Evolutionary conservation across 2,888 invertebrate genomes (phyloP).

Genomic region (Eulithis prunata): DNA sequence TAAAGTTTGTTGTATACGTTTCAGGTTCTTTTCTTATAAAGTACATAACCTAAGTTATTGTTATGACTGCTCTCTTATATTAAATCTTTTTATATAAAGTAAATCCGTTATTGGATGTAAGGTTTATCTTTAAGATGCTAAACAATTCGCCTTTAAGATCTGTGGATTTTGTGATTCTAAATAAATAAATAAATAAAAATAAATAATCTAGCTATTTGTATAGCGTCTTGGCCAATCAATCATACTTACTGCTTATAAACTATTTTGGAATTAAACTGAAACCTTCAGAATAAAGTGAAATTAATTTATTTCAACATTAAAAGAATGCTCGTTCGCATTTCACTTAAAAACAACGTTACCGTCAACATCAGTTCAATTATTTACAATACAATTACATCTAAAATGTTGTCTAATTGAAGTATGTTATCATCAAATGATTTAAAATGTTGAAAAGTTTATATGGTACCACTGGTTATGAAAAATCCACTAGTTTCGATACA

Average conservation of each 20-base stretch:
- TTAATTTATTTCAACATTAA: conserved; percentile 78
- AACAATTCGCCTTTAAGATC: too few species aligned
- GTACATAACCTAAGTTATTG: too few species aligned
- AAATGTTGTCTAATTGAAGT: conserved; percentile 41
- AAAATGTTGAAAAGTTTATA: conserved; percentile 42
- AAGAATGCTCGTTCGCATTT: conserved; percentile 69
- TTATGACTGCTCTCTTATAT: too few species aligned
- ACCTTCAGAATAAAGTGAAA: conserved; percentile 49
- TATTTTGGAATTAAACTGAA: conserved; percentile 18
- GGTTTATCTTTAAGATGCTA: too few species aligned
- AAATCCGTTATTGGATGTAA: too few species aligned
- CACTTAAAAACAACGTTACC: conserved; percentile 73
- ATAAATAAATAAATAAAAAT: too few species aligned
- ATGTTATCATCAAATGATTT: conserved; percentile 49
- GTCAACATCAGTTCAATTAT: conserved; percentile 73
- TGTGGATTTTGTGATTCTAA: too few species aligned
- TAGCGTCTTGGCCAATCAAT: not conserved
- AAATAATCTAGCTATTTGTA: too few species aligned
- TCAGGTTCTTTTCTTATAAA: too few species aligned
- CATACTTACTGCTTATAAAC: not conserved
- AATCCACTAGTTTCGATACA: conserved; percentile 73
- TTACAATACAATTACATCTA: conserved; percentile 56
- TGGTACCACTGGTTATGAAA: conserved; percentile 34
- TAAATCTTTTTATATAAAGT: too few species aligned
- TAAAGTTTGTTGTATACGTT: too few species aligned